Conservation (phyloP, 2,113 vertebrate species). For the Hydropotes inermis region DNA sequence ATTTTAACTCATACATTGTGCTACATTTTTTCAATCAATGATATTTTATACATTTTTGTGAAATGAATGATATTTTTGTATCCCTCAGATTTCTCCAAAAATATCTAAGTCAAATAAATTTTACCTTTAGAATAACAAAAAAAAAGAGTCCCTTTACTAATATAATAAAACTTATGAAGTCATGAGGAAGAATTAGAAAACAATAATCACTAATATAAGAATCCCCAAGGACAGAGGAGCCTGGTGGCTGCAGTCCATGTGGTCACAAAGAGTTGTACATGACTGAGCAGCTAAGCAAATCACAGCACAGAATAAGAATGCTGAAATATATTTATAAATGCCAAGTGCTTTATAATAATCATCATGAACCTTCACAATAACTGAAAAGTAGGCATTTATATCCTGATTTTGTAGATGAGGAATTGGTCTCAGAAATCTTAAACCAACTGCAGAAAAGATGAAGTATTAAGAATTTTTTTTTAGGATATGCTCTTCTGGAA, state of each 20-base stretch:
- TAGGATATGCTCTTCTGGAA: not conserved
- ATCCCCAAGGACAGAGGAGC: not conserved
- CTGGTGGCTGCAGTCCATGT: not conserved
- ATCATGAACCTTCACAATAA: not conserved
- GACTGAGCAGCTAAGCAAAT: not conserved
- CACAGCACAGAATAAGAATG: not conserved
- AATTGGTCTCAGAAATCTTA: not conserved
- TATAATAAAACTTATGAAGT: not conserved
- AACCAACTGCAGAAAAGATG: not conserved
- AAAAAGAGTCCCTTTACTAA: not conserved
- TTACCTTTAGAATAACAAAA: not conserved
- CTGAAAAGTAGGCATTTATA: not conserved
- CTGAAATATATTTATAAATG: not conserved
- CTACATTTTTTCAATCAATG: not conserved
- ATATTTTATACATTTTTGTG: not conserved
- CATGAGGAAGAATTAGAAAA: not conserved
- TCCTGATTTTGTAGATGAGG: not conserved
- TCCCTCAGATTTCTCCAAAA: not conserved
- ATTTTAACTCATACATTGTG: not conserved
- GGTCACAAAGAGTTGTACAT: not conserved
- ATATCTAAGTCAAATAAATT: not conserved
- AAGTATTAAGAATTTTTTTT: not conserved
- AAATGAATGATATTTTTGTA: not conserved
- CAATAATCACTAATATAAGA: not conserved
- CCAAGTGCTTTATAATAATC: not conserved